Conservation (phyloP, 2,113 vertebrate species). For the Centropus bengalensis region DNA sequence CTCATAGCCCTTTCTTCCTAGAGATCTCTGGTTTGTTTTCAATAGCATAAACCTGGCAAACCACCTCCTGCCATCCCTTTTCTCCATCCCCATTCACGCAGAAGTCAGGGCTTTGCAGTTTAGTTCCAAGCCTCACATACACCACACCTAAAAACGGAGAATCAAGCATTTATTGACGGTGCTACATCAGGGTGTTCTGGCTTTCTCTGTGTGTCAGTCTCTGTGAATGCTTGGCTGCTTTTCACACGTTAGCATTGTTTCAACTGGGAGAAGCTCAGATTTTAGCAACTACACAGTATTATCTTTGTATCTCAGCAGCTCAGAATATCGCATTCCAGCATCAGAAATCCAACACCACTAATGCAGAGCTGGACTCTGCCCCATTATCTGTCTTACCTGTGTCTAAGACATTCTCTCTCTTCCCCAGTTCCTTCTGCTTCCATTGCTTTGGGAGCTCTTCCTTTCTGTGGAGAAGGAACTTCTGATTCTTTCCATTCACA, state of each 20-base stretch:
- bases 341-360: background rate
- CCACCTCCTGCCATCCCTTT: background rate
- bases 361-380: background rate
- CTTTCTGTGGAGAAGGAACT: background rate
- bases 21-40: background rate
- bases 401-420: background rate
- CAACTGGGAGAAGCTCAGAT: background rate
- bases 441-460: background rate
- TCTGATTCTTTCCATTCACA: background rate
- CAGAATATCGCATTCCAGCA: background rate
- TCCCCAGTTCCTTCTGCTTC: background rate
- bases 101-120: background rate
- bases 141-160: background rate
- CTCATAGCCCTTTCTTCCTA: background rate
- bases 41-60: background rate
- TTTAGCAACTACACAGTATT: rapidly evolving
- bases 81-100: background rate
- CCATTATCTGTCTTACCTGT: constrained; percentile 18
- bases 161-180: background rate
- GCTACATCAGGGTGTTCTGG: background rate
- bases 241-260: background rate
- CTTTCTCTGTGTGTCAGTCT: background rate
- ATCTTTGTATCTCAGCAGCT: background rate
- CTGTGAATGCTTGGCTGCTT: background rate
- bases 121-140: background rate